Conservation (phyloP, 2,113 vertebrate genomes). For the Cyprinodon brontotheroides region DNA sequence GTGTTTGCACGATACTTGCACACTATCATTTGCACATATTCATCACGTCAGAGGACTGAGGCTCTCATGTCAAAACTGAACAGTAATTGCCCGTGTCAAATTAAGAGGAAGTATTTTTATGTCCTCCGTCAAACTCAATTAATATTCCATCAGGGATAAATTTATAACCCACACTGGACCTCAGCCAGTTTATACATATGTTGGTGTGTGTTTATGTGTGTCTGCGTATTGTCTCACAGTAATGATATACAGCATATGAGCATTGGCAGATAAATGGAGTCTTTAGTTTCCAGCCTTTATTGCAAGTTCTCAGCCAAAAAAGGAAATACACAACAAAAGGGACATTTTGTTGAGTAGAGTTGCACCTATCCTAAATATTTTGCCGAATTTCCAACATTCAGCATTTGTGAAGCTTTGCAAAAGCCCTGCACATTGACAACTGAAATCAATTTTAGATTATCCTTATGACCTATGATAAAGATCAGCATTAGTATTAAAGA, state of each 20-base stretch:
- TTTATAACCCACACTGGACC: conserved; percentile 65
- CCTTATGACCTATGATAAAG: no score
- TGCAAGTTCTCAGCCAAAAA: conserved; percentile 16
- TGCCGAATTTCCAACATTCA: no score
- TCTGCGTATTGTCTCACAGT: neutral
- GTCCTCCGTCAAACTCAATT: conserved; percentile 75
- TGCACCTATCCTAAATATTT: neutral
- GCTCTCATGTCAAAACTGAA: conserved; percentile 69
- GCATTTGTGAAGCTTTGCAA: no score
- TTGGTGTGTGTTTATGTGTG: conserved; percentile 8
- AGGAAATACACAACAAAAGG: neutral
- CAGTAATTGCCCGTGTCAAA: conserved; percentile 72
- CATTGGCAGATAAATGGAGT: conserved; percentile 18
- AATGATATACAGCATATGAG: conserved; percentile 16
- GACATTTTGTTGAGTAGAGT: neutral
- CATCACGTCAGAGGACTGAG: conserved; percentile 34
- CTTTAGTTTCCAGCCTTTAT: conserved; percentile 29
- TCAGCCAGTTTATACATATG: conserved; percentile 33
- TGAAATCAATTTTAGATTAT: no score
- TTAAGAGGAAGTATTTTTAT: conserved; percentile 75
- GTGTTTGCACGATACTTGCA: conserved; percentile 9
- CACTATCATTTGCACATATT: neutral
- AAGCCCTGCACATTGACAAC: no score
- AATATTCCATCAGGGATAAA: conserved; percentile 74
- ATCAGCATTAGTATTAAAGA: no score